phyloP scores from a whole-genome alignment of 1,140 invertebrate genomes.

The Drosophila elegans region DNA sequence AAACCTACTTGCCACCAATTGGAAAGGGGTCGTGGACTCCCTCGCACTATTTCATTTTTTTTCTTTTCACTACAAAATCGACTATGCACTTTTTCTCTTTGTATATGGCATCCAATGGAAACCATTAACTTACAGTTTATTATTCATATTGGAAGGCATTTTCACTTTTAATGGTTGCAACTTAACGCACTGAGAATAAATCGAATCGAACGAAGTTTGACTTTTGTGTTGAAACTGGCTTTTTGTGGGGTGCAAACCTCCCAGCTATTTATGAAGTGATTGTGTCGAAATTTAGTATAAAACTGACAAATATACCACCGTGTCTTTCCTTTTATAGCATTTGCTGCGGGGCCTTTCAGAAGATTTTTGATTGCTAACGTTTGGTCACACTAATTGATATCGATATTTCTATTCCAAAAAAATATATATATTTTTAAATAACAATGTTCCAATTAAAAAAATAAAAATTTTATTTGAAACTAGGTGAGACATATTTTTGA shows the following conservation, averaged over 20 bases:
- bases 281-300: constrained; percentile 19
- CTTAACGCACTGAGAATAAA: constrained; percentile 71
- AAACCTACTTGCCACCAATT: constrained; percentile 76
- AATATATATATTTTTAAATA: too few species aligned
- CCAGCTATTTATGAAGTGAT: constrained; percentile 14
- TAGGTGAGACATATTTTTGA: too few species aligned
- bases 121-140: constrained; percentile 85
- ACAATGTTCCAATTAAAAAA: too few species aligned
- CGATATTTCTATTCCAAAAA: too few species aligned
- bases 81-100: constrained; percentile 64
- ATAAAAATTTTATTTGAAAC: too few species aligned
- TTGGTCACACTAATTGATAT: not conserved
- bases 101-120: constrained; percentile 32
- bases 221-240: constrained; percentile 52
- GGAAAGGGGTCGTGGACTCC: constrained; percentile 50
- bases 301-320: constrained; percentile 3
- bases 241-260: constrained; percentile 25
- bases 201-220: constrained; percentile 48
- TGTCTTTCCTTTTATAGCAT: not conserved
- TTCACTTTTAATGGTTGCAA: constrained; percentile 82
- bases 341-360: not conserved
- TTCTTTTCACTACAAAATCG: constrained; percentile 79
- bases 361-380: not conserved
- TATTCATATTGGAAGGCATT: constrained; percentile 85
- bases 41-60: constrained; percentile 61